phyloP scores from a whole-genome alignment of 2,113 vertebrate species.

The Megaleporinus macrocephalus region DNA sequence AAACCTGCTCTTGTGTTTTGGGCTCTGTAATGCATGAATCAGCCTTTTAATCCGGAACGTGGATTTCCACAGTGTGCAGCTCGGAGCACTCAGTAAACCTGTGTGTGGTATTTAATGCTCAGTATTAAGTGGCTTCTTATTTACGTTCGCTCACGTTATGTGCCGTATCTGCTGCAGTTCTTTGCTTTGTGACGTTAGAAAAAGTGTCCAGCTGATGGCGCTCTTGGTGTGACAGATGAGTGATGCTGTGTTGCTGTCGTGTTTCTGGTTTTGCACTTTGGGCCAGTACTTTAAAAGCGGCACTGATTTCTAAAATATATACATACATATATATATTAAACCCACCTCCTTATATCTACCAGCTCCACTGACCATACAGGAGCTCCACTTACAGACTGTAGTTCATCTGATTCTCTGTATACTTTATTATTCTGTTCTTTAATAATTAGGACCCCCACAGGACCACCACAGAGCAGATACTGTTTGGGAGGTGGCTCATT shows the following conservation, averaged over 20 bases:
- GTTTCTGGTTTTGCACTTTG: constrained; percentile 53
- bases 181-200: neutral
- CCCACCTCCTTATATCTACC: too few relatives aligned
- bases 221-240: neutral
- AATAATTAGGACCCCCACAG: too few relatives aligned
- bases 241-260: neutral
- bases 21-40: constrained; percentile 42
- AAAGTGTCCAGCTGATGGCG: neutral
- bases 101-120: neutral
- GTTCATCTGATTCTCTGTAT: too few relatives aligned
- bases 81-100: neutral
- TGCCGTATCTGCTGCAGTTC: neutral
- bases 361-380: too few relatives aligned
- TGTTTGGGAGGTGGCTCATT: too few relatives aligned
- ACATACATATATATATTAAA: too few relatives aligned
- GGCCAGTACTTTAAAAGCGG: constrained; percentile 46
- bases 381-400: too few relatives aligned
- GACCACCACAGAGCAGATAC: too few relatives aligned
- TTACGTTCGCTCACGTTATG: too few relatives aligned
- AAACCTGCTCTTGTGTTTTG: constrained; percentile 40
- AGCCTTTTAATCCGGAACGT: neutral
- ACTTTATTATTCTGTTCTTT: too few relatives aligned
- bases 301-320: too few relatives aligned
- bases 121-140: too few relatives aligned
- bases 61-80: neutral